phyloP scores from a whole-genome alignment of 2,888 invertebrate genomes.

The Acrobasis suavella region DNA sequence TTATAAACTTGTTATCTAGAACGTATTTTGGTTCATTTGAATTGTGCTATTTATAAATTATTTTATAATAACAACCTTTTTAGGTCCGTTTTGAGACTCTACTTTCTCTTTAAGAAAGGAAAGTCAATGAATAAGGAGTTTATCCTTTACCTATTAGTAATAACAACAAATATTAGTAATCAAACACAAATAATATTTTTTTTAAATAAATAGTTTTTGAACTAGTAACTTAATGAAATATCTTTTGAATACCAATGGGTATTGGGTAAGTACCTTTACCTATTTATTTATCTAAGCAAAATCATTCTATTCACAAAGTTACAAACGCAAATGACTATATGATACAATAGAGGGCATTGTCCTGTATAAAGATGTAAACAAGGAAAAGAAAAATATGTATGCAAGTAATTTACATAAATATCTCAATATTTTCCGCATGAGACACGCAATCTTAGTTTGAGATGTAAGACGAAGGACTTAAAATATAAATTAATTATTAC shows the following conservation, averaged over 20 bases:
- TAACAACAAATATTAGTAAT: neutral
- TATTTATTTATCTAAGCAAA: too few relatives aligned
- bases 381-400: conserved; percentile 20
- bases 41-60: neutral
- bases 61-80: neutral
- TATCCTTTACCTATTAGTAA: neutral
- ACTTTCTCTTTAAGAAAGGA: neutral
- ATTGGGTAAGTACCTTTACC: too few relatives aligned
- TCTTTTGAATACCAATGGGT: too few relatives aligned
- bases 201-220: too few relatives aligned
- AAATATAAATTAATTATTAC: neutral
- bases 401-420: conserved; percentile 13
- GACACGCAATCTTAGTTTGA: neutral
- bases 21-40: neutral
- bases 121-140: neutral
- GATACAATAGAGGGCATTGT: conserved; percentile 21
- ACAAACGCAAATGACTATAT: too few relatives aligned
- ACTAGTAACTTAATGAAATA: too few relatives aligned
- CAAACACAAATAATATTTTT: too few relatives aligned
- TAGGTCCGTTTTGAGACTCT: neutral
- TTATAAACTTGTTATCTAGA: conserved; percentile 31
- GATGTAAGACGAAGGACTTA: neutral
- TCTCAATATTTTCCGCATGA: conserved; percentile 4
- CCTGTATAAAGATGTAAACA: conserved; percentile 21
- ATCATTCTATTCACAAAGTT: too few relatives aligned